phyloP scores from a whole-genome alignment of 2,113 vertebrate genomes.

The Cettia cetti region DNA sequence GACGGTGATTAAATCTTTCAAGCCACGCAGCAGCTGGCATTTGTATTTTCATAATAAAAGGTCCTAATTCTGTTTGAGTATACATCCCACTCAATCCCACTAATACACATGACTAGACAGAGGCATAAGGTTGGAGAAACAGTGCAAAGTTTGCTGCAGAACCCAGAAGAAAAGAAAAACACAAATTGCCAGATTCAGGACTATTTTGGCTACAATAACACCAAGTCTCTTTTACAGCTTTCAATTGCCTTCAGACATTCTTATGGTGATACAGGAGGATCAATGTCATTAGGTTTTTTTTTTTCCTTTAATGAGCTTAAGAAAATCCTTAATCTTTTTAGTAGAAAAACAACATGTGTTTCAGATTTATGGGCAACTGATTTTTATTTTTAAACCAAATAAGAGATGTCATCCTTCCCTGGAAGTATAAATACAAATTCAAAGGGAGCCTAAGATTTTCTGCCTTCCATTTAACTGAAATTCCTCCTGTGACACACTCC shows the following conservation, averaged over 20 bases:
- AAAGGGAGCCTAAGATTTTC: not conserved
- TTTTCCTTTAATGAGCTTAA: constrained; percentile 45
- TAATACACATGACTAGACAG: not conserved
- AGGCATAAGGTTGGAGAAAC: not conserved
- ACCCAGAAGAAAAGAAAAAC: not conserved
- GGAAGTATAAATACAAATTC: not conserved
- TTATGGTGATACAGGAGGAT: not conserved
- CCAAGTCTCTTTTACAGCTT: not conserved
- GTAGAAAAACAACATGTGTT: constrained; percentile 45
- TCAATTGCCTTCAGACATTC: constrained; percentile 19
- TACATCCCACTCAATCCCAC: not conserved
- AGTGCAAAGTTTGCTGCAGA: not conserved
- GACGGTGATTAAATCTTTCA: not conserved
- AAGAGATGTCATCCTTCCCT: constrained; percentile 44
- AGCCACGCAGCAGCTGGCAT: constrained; percentile 28
- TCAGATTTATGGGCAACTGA: constrained; percentile 35
- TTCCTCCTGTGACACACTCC: not conserved
- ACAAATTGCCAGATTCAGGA: not conserved
- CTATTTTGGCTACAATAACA: not conserved
- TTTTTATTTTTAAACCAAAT: constrained; percentile 55
- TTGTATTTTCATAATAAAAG: constrained; percentile 10
- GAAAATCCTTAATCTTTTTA: constrained; percentile 48
- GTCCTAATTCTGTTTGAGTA: not conserved
- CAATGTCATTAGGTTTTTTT: not conserved
- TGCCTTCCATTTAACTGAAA: not conserved